phyloP scores from a whole-genome alignment of 2,797 vertebrate genomes.

The Macroramphosus scolopax region DNA sequence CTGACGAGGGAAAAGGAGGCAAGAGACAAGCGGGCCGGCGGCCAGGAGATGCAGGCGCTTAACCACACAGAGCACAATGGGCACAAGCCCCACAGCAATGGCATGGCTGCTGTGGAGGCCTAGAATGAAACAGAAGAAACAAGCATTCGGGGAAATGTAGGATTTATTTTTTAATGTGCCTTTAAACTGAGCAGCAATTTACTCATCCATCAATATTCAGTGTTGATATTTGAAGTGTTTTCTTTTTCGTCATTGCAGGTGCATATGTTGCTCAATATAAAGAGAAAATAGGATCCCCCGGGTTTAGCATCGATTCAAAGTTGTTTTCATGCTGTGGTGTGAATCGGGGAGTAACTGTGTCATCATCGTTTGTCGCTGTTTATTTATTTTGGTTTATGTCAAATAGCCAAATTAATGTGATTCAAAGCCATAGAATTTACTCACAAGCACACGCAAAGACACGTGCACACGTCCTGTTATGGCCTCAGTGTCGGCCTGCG shows the following conservation, averaged over 20 bases:
- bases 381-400: constrained; percentile 59
- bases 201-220: neutral
- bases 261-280: constrained; percentile 22
- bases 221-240: constrained; percentile 1
- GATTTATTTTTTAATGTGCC: constrained; percentile 28
- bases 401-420: constrained; percentile 43
- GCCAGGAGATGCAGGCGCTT: constrained; percentile 62
- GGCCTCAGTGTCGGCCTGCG: constrained; percentile 13
- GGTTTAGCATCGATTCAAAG: constrained; percentile 18
- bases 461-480: constrained; percentile 11
- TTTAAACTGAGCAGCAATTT: constrained; percentile 33
- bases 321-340: constrained; percentile 7
- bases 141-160: neutral
- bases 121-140: constrained; percentile 8
- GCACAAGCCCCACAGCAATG: constrained; percentile 61
- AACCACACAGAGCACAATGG: constrained; percentile 57
- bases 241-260: constrained; percentile 24
- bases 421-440: constrained; percentile 64
- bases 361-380: constrained; percentile 44
- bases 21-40: constrained; percentile 32
- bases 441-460: constrained; percentile 22
- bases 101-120: constrained; percentile 55
- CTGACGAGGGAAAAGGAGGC: constrained; percentile 63
- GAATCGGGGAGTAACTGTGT: constrained; percentile 24
- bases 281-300: constrained; percentile 14